These are phyloP conservation scores for Gila orcuttii DNA, from an alignment of 2,113 vertebrate genomes.

Conservation along the genomic window DNA sequence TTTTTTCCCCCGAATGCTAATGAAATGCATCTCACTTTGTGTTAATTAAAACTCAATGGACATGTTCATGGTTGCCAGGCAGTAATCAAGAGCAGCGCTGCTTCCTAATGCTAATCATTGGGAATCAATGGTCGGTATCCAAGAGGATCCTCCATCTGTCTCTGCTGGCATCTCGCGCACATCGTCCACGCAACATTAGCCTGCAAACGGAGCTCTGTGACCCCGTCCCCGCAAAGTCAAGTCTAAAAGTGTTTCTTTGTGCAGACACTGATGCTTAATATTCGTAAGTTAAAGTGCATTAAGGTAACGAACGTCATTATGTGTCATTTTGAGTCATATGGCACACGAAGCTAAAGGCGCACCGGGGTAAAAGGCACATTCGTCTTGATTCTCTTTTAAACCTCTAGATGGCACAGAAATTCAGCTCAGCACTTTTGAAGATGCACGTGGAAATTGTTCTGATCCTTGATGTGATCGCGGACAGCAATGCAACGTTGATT, in stretches of 20 bases:
- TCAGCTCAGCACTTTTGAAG: too few relatives aligned
- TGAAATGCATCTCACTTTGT: slow-evolving; percentile 37
- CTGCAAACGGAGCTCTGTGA: slow-evolving; percentile 31
- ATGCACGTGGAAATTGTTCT: too few relatives aligned
- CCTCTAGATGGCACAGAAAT: too few relatives aligned
- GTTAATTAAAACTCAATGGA: slow-evolving; percentile 46
- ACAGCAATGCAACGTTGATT: too few relatives aligned
- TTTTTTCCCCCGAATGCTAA: slow-evolving; percentile 25
- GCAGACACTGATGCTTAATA: slow-evolving; percentile 12
- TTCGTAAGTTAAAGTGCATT: slow-evolving; percentile 14
- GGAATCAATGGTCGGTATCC: slow-evolving; percentile 38
- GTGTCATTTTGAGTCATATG: background rate
- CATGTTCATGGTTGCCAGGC: slow-evolving; percentile 45
- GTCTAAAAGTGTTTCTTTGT: background rate
- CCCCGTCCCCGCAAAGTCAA: background rate
- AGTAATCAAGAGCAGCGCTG: slow-evolving; percentile 43
- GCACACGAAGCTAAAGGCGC: too few relatives aligned
- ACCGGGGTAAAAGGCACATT: too few relatives aligned
- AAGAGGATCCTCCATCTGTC: slow-evolving; percentile 37
- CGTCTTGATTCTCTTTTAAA: too few relatives aligned
- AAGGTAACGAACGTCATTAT: background rate
- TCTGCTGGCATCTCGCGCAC: slow-evolving; percentile 25
- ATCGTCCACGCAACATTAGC: slow-evolving; percentile 34
- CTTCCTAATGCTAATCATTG: slow-evolving; percentile 51
- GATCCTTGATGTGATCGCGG: too few relatives aligned